Base-by-base conservation (phyloP, 2,113 vertebrate genomes). In the Hypocryptadius cinnamomeus region DNA sequence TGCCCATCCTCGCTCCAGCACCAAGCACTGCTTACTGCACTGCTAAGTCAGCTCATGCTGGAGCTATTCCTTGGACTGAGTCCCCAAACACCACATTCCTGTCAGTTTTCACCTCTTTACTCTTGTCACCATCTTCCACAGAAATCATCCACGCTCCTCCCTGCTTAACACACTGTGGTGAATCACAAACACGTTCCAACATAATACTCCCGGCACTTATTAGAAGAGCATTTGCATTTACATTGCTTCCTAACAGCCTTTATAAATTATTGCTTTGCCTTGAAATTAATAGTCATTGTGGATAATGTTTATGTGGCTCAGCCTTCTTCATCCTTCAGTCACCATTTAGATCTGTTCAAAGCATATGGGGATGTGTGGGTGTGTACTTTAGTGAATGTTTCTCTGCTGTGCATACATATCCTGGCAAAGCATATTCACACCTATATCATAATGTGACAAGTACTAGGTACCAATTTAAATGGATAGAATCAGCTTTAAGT, bases 391-490 rank as follows among this genome's bases (percentile, higher is more conserved):
- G 45, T 35, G 81, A 91, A 78, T 87, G 76, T 70, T 78, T 86
- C 45, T 77, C 40, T 89, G 56, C 72, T 80, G 42, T 70, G 76
- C 88, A 83, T 90, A 79, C 68, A 94, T 91, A 93, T 69, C 48
- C 45, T 93, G 77, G 92, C 87, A 85, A 59, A 91, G 72, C 64
- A 83, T 25, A 71, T 92, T 93, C 91, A 82, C 95, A 95, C 91
- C 93, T 95, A 94, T 92, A 94, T 91, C 86, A 93, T 63, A 89
- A 74, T 94, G 56, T 94, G 91, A 95, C 88, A 96, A 92, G 59
- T 69, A 83, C 64, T 77, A 77, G 74, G 72, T 92, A 91, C 87
- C 56, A 45, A 71, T 84, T 95, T 70, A 33, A 94, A 87, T 30
- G 17, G 93, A 68, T 33, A 91, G 48, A 95, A 79, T 44, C 76